Percentiles rank a stretch among this genome's conserved stretches.
phyloP scores from a whole-genome alignment of 2,113 vertebrate species.

The Myocastor coypus region DNA sequence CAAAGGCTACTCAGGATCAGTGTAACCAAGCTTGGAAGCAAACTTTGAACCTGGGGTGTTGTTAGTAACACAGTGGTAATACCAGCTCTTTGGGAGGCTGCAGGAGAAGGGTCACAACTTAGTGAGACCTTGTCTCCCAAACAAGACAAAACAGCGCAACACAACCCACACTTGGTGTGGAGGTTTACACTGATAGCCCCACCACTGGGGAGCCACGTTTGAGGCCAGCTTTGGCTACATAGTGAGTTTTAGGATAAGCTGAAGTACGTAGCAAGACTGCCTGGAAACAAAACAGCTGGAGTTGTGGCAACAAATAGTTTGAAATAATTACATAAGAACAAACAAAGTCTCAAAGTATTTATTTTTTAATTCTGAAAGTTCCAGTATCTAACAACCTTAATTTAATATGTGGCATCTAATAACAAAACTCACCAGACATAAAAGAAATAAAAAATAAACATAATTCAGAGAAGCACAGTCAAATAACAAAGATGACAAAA shows the following conservation, averaged over 20 bases:
- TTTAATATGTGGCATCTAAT: neutral
- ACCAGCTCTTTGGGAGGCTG: neutral
- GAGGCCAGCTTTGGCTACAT: neutral
- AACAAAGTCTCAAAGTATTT: neutral
- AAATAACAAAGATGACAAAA: neutral
- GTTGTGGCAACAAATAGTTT: neutral
- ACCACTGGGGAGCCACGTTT: neutral
- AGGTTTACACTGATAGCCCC: neutral
- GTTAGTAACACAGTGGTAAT: neutral
- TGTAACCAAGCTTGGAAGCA: neutral
- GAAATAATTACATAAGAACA: neutral
- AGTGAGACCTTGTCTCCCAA: neutral
- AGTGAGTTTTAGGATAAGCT: neutral
- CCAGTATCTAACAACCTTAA: neutral
- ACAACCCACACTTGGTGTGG: neutral
- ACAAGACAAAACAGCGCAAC: neutral
- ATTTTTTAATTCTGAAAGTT: neutral
- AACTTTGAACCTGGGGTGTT: neutral
- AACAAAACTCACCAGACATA: neutral
- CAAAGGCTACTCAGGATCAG: neutral
- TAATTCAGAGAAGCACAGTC: neutral
- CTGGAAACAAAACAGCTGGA: neutral
- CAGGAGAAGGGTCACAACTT: neutral
- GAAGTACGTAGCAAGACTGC: neutral
- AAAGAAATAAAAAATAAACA: neutral